These are phyloP conservation scores for Calephelis nemesis DNA, from an alignment of 1,140 invertebrate species.

Conservation along the genomic window DNA sequence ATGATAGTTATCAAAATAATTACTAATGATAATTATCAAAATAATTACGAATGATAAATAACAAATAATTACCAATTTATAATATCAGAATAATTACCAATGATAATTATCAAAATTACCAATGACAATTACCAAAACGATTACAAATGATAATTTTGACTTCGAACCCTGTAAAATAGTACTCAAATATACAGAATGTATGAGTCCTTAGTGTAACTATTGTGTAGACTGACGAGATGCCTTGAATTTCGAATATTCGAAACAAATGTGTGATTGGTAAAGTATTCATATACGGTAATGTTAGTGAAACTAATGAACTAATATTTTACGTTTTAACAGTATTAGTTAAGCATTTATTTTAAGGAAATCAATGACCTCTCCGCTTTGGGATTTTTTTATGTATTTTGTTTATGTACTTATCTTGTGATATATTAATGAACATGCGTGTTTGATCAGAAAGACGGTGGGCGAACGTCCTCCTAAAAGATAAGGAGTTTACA, in stretches of 20 bases:
- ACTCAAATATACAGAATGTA: conserved; percentile 19
- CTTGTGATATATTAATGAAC: conserved; percentile 23
- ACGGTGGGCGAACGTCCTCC: not conserved
- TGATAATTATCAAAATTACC: too few relatives aligned
- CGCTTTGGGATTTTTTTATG: conserved; percentile 23
- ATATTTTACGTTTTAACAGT: conserved; percentile 44
- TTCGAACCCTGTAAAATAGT: not conserved
- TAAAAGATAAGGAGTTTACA: not conserved
- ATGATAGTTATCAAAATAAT: too few relatives aligned
- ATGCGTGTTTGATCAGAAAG: conserved; percentile 5
- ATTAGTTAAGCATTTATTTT: conserved; percentile 70
- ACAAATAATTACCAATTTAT: too few relatives aligned
- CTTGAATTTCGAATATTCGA: conserved; percentile 47
- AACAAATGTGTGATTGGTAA: conserved; percentile 35
- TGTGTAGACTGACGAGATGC: conserved; percentile 56
- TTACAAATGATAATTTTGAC: too few relatives aligned
- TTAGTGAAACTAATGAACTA: conserved; percentile 15
- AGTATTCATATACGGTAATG: conserved; percentile 27
- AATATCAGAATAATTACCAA: too few relatives aligned
- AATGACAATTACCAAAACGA: too few relatives aligned
- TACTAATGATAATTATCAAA: too few relatives aligned
- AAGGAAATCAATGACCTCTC: conserved; percentile 22
- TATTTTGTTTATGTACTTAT: conserved; percentile 15
- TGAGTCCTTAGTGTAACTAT: conserved; percentile 19
- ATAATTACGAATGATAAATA: too few relatives aligned